These are phyloP conservation scores for Numida meleagris DNA, from an alignment of 2,113 vertebrate genomes.

Conservation along the genomic window DNA sequence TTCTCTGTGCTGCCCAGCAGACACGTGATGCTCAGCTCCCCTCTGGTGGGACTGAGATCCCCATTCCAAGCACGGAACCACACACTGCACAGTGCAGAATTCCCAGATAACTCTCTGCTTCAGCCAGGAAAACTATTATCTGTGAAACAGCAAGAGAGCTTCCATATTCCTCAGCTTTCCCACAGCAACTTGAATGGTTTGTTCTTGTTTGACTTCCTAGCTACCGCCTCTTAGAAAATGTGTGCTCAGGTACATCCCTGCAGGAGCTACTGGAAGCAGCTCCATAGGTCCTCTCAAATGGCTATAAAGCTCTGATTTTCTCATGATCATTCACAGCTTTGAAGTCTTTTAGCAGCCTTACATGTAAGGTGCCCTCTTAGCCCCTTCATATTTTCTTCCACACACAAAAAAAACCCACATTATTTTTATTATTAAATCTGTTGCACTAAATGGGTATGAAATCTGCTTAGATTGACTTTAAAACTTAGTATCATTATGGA, in stretches of 20 bases:
- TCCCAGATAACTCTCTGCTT: not conserved
- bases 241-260: fast-evolving
- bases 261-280: not conserved
- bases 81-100: not conserved
- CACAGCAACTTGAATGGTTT: not conserved
- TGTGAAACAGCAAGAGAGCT: not conserved
- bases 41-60: not conserved
- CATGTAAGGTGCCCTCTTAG: not conserved
- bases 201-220: not conserved
- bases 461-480: not conserved
- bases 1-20: not conserved
- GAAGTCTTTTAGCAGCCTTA: not conserved
- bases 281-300: not conserved
- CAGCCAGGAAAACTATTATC: not conserved
- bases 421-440: not conserved
- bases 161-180: not conserved
- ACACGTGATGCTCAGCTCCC: not conserved
- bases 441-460: not conserved
- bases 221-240: not conserved
- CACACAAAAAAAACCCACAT: not conserved
- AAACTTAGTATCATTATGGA: not conserved
- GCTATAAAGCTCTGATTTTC: not conserved
- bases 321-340: not conserved
- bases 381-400: not conserved
- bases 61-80: not conserved